Conservation (phyloP, 2,113 vertebrate genomes). For the Pangasianodon gigas region DNA sequence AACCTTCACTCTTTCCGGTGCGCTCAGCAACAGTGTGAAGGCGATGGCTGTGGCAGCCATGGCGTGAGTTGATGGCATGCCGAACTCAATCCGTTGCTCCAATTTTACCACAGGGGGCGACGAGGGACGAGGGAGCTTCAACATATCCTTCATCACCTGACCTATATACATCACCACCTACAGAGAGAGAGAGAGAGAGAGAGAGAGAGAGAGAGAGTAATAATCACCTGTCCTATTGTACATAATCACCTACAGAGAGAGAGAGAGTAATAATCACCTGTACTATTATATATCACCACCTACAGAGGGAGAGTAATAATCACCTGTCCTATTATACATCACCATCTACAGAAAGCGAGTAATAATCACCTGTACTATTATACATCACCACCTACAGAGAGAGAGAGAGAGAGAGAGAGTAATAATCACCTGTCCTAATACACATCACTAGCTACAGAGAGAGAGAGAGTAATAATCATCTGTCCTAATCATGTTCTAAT, state of each 20-base stretch:
- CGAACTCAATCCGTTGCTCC: constrained; percentile 86
- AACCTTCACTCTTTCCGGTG: constrained; percentile 85
- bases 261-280: not conserved
- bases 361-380: not conserved
- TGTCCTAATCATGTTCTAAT: too few relatives aligned
- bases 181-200: constrained; percentile 33
- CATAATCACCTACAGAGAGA: not conserved
- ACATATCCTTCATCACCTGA: constrained; percentile 89
- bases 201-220: not conserved
- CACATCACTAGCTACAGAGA: too few relatives aligned
- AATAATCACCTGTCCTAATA: not conserved
- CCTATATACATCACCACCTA: constrained; percentile 96
- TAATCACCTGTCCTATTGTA: not conserved
- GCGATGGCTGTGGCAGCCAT: constrained; percentile 92
- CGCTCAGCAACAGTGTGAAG: constrained; percentile 84
- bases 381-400: not conserved
- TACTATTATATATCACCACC: not conserved
- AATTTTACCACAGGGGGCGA: constrained; percentile 91
- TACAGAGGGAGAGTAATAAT: not conserved
- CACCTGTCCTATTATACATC: not conserved
- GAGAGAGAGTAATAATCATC: not conserved
- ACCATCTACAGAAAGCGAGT: not conserved
- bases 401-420: not conserved
- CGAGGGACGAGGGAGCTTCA: constrained; percentile 89
- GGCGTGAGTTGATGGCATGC: constrained; percentile 94